These are phyloP conservation scores for Erethizon dorsatum DNA, from an alignment of 2,797 vertebrate genomes.

Conservation along the genomic window DNA sequence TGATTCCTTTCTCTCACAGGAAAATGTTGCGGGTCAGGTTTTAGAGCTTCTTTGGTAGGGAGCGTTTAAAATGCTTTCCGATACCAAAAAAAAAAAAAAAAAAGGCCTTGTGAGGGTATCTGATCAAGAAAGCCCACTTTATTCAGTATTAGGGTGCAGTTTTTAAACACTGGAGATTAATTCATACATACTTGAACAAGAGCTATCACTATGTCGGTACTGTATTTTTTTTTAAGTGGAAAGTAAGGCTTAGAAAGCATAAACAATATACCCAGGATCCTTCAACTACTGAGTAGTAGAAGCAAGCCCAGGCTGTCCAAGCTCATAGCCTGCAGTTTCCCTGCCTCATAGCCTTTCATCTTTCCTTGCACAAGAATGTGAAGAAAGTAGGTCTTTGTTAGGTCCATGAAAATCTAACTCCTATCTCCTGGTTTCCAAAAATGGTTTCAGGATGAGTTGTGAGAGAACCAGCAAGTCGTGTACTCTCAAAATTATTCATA, in stretches of 20 bases:
- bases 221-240: neutral
- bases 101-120: neutral
- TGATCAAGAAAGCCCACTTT: neutral
- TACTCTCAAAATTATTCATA: neutral
- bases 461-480: neutral
- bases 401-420: neutral
- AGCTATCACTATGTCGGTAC: neutral
- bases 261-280: neutral
- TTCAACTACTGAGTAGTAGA: neutral
- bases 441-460: neutral
- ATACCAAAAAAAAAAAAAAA: neutral
- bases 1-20: constrained; percentile 6
- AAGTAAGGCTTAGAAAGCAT: neutral
- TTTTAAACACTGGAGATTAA: neutral
- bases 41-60: neutral
- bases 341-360: neutral
- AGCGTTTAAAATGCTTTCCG: constrained; percentile 32
- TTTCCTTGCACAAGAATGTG: neutral
- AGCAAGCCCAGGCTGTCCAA: neutral
- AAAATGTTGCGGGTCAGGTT: constrained; percentile 23
- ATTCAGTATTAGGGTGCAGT: neutral
- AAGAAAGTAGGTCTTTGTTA: neutral
- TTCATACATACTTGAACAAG: neutral
- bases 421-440: neutral
- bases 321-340: neutral